Conservation (phyloP, 1,140 invertebrate genomes). For the Pectinophora gossypiella region DNA sequence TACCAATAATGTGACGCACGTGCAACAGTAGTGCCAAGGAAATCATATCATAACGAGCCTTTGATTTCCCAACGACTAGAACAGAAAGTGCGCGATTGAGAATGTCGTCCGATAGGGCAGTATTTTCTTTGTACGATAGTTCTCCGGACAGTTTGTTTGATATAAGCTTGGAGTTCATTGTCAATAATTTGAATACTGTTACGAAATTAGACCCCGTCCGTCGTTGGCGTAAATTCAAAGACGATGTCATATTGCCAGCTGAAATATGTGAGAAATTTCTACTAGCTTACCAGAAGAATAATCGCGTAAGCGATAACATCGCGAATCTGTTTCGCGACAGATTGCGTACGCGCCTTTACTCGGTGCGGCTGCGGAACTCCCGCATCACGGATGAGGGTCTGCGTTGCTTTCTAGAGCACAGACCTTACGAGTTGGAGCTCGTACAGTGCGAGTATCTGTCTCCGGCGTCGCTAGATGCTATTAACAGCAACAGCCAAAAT, state of each 20-base stretch:
- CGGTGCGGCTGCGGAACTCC: slow-evolving; percentile 82
- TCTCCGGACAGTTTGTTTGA: slow-evolving; percentile 47
- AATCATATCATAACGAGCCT: slow-evolving; percentile 16
- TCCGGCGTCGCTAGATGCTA: slow-evolving; percentile 74
- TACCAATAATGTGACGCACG: background rate
- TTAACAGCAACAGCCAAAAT: slow-evolving; percentile 76
- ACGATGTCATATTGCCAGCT: slow-evolving; percentile 54
- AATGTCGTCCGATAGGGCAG: slow-evolving; percentile 37
- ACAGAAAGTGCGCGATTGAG: slow-evolving; percentile 21
- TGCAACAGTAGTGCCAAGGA: background rate
- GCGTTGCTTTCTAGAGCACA: slow-evolving; percentile 81
- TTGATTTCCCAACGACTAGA: slow-evolving; percentile 22
- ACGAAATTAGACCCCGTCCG: slow-evolving; percentile 35
- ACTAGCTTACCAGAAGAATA: slow-evolving; percentile 77
- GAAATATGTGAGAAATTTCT: slow-evolving; percentile 76
- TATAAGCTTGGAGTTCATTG: slow-evolving; percentile 46
- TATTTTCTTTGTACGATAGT: slow-evolving; percentile 40
- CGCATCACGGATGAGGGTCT: slow-evolving; percentile 83
- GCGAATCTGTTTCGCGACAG: slow-evolving; percentile 84
- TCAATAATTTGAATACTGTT: slow-evolving; percentile 44
- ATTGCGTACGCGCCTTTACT: slow-evolving; percentile 80
- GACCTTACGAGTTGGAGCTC: slow-evolving; percentile 83
- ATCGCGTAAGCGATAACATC: slow-evolving; percentile 79
- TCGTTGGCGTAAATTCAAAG: slow-evolving; percentile 42
- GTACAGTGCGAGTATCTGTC: slow-evolving; percentile 83